These are phyloP conservation scores for Podiceps cristatus DNA, from an alignment of 2,113 vertebrate genomes.

Conservation along the genomic window DNA sequence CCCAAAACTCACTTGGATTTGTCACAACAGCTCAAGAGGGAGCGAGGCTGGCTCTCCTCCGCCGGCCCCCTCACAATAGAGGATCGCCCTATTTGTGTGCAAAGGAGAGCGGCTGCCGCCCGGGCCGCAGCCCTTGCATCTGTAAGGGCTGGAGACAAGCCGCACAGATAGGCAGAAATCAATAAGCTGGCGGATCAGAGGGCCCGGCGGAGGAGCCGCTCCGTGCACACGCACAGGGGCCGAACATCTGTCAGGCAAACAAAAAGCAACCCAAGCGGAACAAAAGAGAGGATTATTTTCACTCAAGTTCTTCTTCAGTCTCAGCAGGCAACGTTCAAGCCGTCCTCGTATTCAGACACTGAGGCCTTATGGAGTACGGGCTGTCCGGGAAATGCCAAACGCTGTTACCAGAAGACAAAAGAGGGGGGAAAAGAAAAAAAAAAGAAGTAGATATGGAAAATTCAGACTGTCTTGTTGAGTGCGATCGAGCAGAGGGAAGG, in stretches of 20 bases:
- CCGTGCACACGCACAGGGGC: slow-evolving; percentile 58
- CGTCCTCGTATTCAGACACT: slow-evolving; percentile 62
- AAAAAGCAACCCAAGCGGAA: slow-evolving; percentile 74
- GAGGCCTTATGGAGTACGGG: slow-evolving; percentile 61
- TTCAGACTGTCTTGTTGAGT: slow-evolving; percentile 18
- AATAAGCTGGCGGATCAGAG: slow-evolving; percentile 69
- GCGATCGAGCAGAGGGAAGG: not conserved
- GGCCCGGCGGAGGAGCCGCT: slow-evolving; percentile 56
- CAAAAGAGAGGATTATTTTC: slow-evolving; percentile 80
- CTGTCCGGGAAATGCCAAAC: slow-evolving; percentile 69
- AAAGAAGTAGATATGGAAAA: slow-evolving; percentile 33
- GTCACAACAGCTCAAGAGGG: not conserved
- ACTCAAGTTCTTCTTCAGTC: slow-evolving; percentile 77
- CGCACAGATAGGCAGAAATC: slow-evolving; percentile 56
- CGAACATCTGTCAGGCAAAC: slow-evolving; percentile 79
- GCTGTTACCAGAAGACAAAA: slow-evolving; percentile 63
- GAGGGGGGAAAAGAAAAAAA: not conserved
- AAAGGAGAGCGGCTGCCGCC: slow-evolving; percentile 32
- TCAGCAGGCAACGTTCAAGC: slow-evolving; percentile 77
- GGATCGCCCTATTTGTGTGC: slow-evolving; percentile 37
- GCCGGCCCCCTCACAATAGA: slow-evolving; percentile 34
- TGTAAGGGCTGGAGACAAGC: slow-evolving; percentile 47
- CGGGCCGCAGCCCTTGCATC: slow-evolving; percentile 31
- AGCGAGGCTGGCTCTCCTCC: not conserved
- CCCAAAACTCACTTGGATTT: not conserved